These are phyloP conservation scores for Polypterus bichir DNA, from an alignment of 2,113 vertebrate species.

Conservation along the genomic window DNA sequence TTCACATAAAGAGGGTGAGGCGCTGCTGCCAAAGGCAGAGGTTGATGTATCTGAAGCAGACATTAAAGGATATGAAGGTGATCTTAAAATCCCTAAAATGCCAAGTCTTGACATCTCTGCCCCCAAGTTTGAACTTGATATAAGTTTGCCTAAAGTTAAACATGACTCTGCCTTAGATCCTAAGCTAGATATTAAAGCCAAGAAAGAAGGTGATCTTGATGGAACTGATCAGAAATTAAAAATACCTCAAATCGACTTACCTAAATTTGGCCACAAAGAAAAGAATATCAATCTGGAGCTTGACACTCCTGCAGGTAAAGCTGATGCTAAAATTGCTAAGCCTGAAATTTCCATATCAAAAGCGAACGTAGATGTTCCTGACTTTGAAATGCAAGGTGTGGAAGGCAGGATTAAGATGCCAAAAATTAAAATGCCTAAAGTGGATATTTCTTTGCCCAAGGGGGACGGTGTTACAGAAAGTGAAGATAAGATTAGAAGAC, in stretches of 20 bases:
- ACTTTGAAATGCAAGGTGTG: constrained; percentile 22
- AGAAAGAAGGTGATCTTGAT: constrained; percentile 10
- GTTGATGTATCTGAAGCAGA: constrained; percentile 39
- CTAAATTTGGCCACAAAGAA: constrained; percentile 23
- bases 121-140: constrained; percentile 53
- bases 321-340: background rate
- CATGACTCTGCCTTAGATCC: constrained; percentile 17
- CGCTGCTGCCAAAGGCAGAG: constrained; percentile 35
- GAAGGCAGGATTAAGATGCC: constrained; percentile 27
- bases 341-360: constrained; percentile 3
- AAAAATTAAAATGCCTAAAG: constrained; percentile 27
- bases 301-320: background rate
- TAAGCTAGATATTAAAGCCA: constrained; percentile 3
- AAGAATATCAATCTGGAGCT: constrained; percentile 6
- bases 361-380: constrained; percentile 15
- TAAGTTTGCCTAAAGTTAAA: constrained; percentile 31
- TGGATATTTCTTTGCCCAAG: constrained; percentile 35
- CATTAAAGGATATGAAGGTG: constrained; percentile 45
- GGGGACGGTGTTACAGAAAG: constrained; percentile 12
- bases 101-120: constrained; percentile 44
- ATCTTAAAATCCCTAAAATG: constrained; percentile 40
- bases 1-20: constrained; percentile 32
- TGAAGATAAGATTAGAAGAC: constrained; percentile 16
- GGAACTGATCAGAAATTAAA: constrained; percentile 21
- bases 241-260: constrained; percentile 35